These are phyloP conservation scores for Nyctibius bracteatus DNA, from an alignment of 2,113 vertebrate species.

Conservation along the genomic window DNA sequence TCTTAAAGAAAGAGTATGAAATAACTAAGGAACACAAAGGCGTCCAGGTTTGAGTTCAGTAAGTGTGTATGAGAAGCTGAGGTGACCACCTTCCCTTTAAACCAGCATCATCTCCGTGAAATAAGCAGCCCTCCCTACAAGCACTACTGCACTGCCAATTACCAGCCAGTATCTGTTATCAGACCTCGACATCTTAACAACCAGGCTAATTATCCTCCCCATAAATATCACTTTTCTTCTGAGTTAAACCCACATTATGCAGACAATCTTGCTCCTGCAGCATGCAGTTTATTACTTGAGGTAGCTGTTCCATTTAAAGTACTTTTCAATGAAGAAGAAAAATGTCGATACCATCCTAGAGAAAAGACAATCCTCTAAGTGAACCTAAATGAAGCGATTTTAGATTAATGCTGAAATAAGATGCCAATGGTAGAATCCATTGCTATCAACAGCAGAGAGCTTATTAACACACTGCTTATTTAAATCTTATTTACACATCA, in stretches of 20 bases:
- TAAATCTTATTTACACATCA: conserved; percentile 34
- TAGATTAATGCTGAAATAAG: conserved; percentile 20
- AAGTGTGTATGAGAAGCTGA: neutral
- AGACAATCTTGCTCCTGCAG: neutral
- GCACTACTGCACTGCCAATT: neutral
- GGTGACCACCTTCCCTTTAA: neutral
- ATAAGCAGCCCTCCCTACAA: neutral
- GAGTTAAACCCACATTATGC: neutral
- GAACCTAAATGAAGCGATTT: neutral
- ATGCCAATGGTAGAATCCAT: neutral
- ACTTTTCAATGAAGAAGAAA: conserved; percentile 14
- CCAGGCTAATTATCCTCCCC: neutral
- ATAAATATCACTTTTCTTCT: neutral
- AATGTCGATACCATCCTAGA: neutral
- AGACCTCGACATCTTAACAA: neutral
- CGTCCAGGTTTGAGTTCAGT: neutral
- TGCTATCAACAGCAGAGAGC: neutral
- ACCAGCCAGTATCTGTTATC: neutral
- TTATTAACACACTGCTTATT: conserved; percentile 3
- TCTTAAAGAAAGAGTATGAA: neutral
- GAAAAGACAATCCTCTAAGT: neutral
- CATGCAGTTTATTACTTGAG: neutral
- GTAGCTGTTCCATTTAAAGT: neutral
- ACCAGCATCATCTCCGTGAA: neutral
- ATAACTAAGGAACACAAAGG: neutral